These are phyloP conservation scores for Pempheris klunzingeri DNA, from an alignment of 2,797 vertebrate species.

Conservation along the genomic window DNA sequence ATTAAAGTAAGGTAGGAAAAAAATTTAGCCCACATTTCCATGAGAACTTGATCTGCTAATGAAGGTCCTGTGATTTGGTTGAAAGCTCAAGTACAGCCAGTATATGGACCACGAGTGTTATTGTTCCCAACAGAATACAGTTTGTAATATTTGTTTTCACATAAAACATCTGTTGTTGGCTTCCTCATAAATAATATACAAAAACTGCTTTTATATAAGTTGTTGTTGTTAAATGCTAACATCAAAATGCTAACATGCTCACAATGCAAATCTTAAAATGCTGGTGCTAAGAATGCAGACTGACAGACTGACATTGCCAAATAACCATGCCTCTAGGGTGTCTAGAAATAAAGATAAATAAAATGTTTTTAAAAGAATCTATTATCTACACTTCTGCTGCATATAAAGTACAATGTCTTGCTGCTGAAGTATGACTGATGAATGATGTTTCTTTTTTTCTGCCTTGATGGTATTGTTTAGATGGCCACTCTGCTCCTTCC, in stretches of 20 bases:
- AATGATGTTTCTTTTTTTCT: not conserved
- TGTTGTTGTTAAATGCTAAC: not conserved
- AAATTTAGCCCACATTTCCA: too few species aligned
- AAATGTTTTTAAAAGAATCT: not conserved
- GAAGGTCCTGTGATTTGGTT: too few species aligned
- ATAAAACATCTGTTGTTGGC: not conserved
- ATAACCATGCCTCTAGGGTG: not conserved
- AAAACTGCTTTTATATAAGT: too few species aligned
- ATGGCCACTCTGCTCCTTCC: slow-evolving; percentile 25
- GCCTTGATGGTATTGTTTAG: slow-evolving; percentile 8
- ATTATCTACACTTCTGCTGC: not conserved
- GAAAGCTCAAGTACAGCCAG: too few species aligned
- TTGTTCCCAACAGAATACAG: too few species aligned
- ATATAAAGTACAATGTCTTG: not conserved
- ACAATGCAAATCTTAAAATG: not conserved
- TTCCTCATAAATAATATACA: too few species aligned
- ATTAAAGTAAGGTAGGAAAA: too few species aligned
- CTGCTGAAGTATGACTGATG: not conserved
- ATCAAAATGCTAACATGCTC: not conserved
- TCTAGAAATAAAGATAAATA: not conserved
- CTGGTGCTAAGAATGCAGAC: not conserved
- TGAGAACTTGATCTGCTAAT: too few species aligned
- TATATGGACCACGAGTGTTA: too few species aligned
- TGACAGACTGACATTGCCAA: not conserved
- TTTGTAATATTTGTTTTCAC: not conserved